A percentile compares a stretch with the other conserved stretches of the same genome.
phyloP scores from a whole-genome alignment of 1,140 invertebrate species.

The Melitaea cinxia region DNA sequence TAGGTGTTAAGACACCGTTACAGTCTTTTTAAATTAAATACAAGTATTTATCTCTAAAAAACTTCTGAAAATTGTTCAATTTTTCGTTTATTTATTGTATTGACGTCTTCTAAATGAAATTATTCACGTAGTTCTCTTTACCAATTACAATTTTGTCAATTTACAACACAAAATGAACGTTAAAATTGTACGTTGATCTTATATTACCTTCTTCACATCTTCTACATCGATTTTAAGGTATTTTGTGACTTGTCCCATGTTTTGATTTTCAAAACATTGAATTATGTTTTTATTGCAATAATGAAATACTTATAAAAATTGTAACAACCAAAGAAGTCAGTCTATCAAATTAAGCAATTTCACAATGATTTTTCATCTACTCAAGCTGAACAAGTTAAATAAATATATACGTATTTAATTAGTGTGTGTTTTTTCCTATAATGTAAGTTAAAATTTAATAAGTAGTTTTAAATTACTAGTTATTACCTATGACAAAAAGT shows the following conservation, averaged over 20 bases:
- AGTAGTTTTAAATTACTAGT: neutral
- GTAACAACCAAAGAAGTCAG: conserved; percentile 36
- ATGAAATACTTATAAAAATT: conserved; percentile 27
- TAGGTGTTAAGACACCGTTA: too few species aligned
- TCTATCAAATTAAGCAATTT: conserved; percentile 36
- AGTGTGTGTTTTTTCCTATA: conserved; percentile 25
- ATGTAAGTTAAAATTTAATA: neutral
- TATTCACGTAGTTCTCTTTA: neutral
- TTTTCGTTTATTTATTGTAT: neutral
- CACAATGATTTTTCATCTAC: conserved; percentile 28
- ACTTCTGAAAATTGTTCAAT: too few species aligned
- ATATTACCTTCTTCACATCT: too few species aligned
- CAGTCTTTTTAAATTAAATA: too few species aligned
- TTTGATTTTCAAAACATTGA: conserved; percentile 9
- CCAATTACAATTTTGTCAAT: neutral
- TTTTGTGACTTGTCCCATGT: conserved; percentile 2
- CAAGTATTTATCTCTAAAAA: too few species aligned
- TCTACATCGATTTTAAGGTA: conserved; percentile 5
- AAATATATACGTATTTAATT: conserved; percentile 30
- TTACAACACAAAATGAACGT: neutral
- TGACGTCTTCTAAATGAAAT: neutral
- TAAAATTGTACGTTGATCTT: conserved; percentile 7
- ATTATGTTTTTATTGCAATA: conserved; percentile 7
- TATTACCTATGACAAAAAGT: too few species aligned
- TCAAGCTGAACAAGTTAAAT: conserved; percentile 44